These are phyloP conservation scores for Mormyrops boulengeri DNA, from an alignment of 2,797 vertebrate species.

Conservation along the genomic window DNA sequence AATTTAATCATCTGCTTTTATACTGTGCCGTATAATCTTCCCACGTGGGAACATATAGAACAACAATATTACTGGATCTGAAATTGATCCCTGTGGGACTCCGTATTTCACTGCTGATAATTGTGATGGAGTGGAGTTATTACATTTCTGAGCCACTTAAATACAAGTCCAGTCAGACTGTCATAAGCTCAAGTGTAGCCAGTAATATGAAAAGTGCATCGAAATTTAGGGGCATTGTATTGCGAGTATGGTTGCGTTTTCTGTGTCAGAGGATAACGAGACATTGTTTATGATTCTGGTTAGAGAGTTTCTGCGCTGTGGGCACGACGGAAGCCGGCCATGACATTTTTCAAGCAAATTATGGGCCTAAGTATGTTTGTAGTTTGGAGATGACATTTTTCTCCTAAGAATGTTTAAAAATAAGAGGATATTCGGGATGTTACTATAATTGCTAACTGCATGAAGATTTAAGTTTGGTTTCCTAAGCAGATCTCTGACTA, in stretches of 20 bases:
- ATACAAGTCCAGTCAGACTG: not conserved
- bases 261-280: not conserved
- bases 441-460: not conserved
- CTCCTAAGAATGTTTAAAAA: not conserved
- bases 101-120: not conserved
- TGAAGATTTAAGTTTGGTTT: not conserved
- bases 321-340: not conserved
- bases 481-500: not conserved
- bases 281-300: slow-evolving; percentile 1
- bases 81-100: not conserved
- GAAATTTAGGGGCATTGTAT: not conserved
- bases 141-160: not conserved
- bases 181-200: not conserved
- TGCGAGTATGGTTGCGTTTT: not conserved
- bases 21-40: not conserved
- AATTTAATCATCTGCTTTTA: not conserved
- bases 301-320: not conserved
- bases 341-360: not conserved
- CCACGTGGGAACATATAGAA: not conserved
- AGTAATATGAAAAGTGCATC: not conserved
- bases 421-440: not conserved
- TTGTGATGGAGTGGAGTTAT: not conserved
- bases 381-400: not conserved
- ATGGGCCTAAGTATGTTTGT: not conserved
- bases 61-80: not conserved